phyloP scores from a whole-genome alignment of 2,888 invertebrate genomes.

The Caenorhabditis wallacei region DNA sequence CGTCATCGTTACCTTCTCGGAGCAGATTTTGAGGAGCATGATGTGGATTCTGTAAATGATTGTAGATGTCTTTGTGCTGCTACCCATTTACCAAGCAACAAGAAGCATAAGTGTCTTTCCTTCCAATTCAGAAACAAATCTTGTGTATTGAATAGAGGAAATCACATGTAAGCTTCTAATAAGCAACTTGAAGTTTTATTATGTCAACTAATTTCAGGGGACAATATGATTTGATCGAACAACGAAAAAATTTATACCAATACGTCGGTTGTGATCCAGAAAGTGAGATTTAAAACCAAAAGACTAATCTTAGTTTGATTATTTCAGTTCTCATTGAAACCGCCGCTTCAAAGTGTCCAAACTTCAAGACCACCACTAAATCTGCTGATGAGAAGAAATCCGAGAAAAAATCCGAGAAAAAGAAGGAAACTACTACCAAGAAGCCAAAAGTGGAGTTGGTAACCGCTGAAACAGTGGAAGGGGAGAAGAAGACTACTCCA shows the following conservation, averaged over 20 bases:
- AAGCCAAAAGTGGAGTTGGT: conserved; percentile 52
- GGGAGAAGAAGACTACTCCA: conserved; percentile 31
- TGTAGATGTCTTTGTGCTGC: conserved; percentile 77
- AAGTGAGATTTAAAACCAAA: conserved; percentile 58
- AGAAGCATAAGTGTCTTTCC: conserved; percentile 67
- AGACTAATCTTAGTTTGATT: neutral
- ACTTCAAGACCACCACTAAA: conserved; percentile 57
- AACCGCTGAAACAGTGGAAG: conserved; percentile 42
- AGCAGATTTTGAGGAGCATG: conserved; percentile 73
- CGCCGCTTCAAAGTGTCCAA: conserved; percentile 64
- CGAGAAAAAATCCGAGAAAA: neutral
- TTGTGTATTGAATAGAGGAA: conserved; percentile 78
- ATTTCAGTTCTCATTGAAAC: conserved; percentile 67
- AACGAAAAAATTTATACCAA: conserved; percentile 76
- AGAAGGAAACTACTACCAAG: conserved; percentile 34
- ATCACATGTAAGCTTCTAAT: conserved; percentile 64
- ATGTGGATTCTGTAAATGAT: conserved; percentile 74
- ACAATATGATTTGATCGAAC: conserved; percentile 79
- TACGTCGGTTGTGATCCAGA: conserved; percentile 78
- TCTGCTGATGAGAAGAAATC: neutral
- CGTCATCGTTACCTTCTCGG: conserved; percentile 75
- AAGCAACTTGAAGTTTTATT: neutral
- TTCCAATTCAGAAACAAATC: conserved; percentile 74
- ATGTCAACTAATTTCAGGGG: conserved; percentile 43
- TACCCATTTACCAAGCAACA: conserved; percentile 52